Base-by-base conservation (phyloP, 1,140 invertebrate genomes). In the Eciton burchellii region DNA sequence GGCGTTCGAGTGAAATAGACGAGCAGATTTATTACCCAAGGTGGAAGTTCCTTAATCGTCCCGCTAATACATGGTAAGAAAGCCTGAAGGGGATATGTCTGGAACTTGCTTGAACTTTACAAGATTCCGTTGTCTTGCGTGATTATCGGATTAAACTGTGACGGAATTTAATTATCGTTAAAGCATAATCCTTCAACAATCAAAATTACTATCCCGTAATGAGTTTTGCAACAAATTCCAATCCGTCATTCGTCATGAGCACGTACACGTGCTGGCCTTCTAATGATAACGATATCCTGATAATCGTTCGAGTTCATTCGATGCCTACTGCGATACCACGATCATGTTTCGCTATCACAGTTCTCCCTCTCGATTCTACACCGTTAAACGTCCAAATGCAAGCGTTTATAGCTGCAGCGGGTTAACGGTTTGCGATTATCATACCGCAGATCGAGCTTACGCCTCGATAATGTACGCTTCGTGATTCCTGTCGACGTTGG, bases 1-100 rank as follows among this genome's bases (percentile, higher is more conserved):
- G 24, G 62, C 56, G 54, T 84, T 84, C 47, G 62, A 29, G 26
- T 60, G 77, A 74, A 73, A 71, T 73, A 72, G 71, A 86, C 56
- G 77, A 73, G 70, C 56, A 52, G 79, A 86, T 86, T 85, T 86
- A 86, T 86, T 82, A 85, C 71, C 84, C 70, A 24, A 54, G 11
- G 26, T 82, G 14, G 16, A 86, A 86, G 79, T 77, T 86, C 35
- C 71, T 73, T 83, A 74, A 86, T 86, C 74, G 66, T 59, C 54
- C 26, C 49, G 47, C 57, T 77, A 86, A 71, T 77, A 76, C 41
- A 19, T 35, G 35, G 45, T 9, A 57, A 68, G 74, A 68, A 79
- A 68, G 3, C n/a, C 16, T 56, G 19, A 65, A 54, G 45, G 16
- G 47, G 68, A 68, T 66, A 79, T 79, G n/a, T 43, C 52, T 56